Evolutionary conservation across 1,140 invertebrate species (phyloP).

Genomic region (Ridgeia piscesae): DNA sequence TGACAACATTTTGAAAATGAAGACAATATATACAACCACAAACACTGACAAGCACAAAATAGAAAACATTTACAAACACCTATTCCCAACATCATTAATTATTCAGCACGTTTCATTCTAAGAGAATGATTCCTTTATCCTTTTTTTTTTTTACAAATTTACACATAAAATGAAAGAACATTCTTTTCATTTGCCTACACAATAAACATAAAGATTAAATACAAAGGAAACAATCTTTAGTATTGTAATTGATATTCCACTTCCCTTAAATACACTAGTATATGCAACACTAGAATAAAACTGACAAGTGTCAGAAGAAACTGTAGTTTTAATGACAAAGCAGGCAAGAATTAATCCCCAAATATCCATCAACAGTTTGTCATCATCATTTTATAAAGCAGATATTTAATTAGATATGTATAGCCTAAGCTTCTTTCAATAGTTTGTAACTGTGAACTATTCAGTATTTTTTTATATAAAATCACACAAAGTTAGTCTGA

Average conservation of each 20-base stretch:
- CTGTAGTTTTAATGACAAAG: neutral
- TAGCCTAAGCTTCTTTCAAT: neutral
- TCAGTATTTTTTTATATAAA: neutral
- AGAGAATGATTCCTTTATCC: neutral
- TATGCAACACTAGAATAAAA: neutral
- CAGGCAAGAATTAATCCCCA: neutral
- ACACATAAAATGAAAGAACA: neutral
- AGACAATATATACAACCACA: neutral
- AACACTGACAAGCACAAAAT: neutral
- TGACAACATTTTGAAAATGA: neutral
- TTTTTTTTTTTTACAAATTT: neutral
- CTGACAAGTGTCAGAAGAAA: neutral
- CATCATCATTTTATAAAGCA: neutral
- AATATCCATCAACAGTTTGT: neutral
- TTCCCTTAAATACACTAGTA: neutral
- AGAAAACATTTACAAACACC: neutral
- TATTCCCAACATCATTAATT: neutral
- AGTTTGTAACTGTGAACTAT: neutral
- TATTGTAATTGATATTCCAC: neutral
- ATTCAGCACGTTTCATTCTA: neutral
- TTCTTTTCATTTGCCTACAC: neutral
- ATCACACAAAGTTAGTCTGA: no score
- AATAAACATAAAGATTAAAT: neutral
- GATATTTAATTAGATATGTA: no score
- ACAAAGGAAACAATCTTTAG: neutral